Base-by-base conservation (phyloP, 2,797 vertebrate genomes). In the Epinephelus coioides region DNA sequence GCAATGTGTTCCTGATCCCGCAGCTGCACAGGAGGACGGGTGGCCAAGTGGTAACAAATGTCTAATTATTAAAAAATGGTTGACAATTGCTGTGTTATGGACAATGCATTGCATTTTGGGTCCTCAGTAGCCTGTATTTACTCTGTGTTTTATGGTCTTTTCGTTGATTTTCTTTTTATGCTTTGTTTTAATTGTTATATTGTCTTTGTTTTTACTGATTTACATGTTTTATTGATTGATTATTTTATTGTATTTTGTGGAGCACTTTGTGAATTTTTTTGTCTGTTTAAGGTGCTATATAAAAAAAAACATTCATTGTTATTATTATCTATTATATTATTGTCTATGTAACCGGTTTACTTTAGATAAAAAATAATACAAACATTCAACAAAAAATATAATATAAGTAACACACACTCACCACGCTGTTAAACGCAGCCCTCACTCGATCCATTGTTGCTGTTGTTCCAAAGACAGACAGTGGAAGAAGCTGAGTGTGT, bases 381-480 rank as follows among this genome's bases (percentile, higher is more conserved):
- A 38, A 44, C 3, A 46, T 12, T 30, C 27, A 30, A 30, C 1
- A 3, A 7, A 56, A 34, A 4, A 14, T 5, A 34, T 38, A 14
- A 64, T 51, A 12, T 0, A 3, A 49, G 5, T 5, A 8, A 0
- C 3, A 38, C 55, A 69, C 12, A 77, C 89, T 87, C 75, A 94
- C 93, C 87, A 92, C 1, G 62, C 23, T 69, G 73, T 86, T 87
- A 1, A 92, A 85, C 0, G 57, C 40, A 19, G 80, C 75, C 55
- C 87, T 87, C 34, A 92, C 2, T 15, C 69, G 84, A 70, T 93
- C 84, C 93, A 94, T 93, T 0, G 25, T 0, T 60, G 66, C 38
- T 30, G 53, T 9, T 12, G 18, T 19, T 21, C 71, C 50, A 12
- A 55, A 57, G 13, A 57, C 18, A 80, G 40, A 46, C 55, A 17